Percentiles rank a stretch among this genome's conserved stretches.
phyloP scores from a whole-genome alignment of 2,797 vertebrate genomes.

The Sebastes alutus region DNA sequence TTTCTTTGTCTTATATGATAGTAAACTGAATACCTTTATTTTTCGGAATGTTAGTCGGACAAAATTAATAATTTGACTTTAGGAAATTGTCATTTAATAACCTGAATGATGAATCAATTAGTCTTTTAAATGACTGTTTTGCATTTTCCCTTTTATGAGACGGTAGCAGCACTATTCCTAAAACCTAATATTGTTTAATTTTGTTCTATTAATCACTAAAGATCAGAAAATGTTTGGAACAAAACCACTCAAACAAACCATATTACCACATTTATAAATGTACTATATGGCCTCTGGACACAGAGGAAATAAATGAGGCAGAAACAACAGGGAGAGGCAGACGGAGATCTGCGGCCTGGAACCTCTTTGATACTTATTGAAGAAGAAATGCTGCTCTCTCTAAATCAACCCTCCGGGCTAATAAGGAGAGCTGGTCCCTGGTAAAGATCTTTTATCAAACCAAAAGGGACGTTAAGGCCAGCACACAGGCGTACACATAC shows the following conservation, averaged over 20 bases:
- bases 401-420: slow-evolving; percentile 20
- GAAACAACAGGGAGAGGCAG: neutral
- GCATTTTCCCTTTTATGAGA: neutral
- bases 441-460: slow-evolving; percentile 35
- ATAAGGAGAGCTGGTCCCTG: slow-evolving; percentile 15
- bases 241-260: neutral
- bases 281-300: neutral
- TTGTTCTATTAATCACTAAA: neutral
- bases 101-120: neutral
- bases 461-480: neutral
- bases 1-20: too few species aligned
- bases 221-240: neutral
- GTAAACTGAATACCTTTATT: too few species aligned
- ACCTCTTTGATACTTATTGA: slow-evolving; percentile 38
- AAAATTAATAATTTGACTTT: neutral
- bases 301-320: neutral
- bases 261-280: neutral
- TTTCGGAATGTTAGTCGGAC: too few species aligned
- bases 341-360: slow-evolving; percentile 10
- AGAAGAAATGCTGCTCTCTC: slow-evolving; percentile 34
- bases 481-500: neutral
- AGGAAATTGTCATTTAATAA: neutral
- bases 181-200: neutral
- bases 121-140: neutral
- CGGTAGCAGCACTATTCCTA: neutral